Evolutionary conservation across 2,888 invertebrate genomes (phyloP), one percentile per base, ranked within the genome.

Genomic region (Sminthurinus aureus): DNA sequence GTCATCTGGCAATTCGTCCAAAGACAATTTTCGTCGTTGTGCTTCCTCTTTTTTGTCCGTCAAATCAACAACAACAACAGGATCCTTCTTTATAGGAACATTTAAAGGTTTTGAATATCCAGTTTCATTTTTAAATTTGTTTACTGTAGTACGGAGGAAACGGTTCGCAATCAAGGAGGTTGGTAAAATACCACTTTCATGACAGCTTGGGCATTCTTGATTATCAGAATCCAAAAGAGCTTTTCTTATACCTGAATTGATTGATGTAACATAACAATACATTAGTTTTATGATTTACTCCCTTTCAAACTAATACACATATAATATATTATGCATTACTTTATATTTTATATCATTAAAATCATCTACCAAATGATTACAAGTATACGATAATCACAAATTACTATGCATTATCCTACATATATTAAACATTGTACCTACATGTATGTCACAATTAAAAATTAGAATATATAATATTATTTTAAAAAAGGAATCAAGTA

Each of bases 201-300:
- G 94, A 90, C 98, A 98, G 89, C 96, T 95, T 0, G 98, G 98
- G 91, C 98, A 98, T 90, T 97, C 96, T 89, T 97, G 97, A 85
- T 98, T 97, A 89, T 98, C 98, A 0, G 97, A 96, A 90, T 98
- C 98, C 83, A 98, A 90, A 77, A 98, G 91, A 75, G 95, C 94
- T 85, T 95, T 95, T 86, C 98, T 93, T 84, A 98, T 96, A 91
- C 96, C 96, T 96, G n/a, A n/a, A n/a, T n/a, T n/a, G n/a, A n/a
- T n/a, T n/a, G n/a, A n/a, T n/a, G n/a, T n/a, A n/a, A n/a, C n/a
- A n/a, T n/a, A n/a, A n/a, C n/a, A n/a, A n/a, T n/a, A n/a, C n/a
- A n/a, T n/a, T n/a, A n/a, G n/a, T n/a, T n/a, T n/a, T n/a, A n/a
- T n/a, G n/a, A n/a, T n/a, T n/a, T n/a, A n/a, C n/a, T n/a, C n/a